A percentile compares a stretch with the other conserved stretches of the same genome.
These are phyloP conservation scores for Lynx canadensis DNA, from an alignment of 2,113 vertebrate genomes.

Conservation along the genomic window DNA sequence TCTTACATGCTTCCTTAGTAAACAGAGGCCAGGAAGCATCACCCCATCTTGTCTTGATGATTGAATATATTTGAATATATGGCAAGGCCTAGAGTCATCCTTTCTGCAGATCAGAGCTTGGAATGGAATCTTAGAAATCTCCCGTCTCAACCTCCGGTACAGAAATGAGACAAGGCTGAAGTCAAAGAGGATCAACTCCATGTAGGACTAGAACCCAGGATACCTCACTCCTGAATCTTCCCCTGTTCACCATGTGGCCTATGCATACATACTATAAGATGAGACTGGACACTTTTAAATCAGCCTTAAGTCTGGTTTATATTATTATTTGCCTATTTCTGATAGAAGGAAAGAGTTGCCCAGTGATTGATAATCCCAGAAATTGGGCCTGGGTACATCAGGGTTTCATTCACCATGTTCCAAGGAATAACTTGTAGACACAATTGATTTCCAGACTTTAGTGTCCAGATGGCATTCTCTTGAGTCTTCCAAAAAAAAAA, in stretches of 20 bases:
- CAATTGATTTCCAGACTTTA: not conserved
- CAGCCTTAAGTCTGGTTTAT: not conserved
- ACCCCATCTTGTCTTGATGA: not conserved
- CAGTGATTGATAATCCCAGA: not conserved
- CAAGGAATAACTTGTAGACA: not conserved
- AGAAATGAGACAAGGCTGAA: not conserved
- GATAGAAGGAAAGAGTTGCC: not conserved
- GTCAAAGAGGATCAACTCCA: not conserved
- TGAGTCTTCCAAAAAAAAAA: not conserved
- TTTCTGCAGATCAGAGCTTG: not conserved
- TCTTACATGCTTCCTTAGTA: not conserved
- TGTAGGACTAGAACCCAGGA: not conserved
- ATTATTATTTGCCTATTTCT: not conserved
- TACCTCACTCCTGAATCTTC: not conserved
- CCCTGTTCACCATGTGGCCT: conserved; percentile 46
- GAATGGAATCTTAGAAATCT: not conserved
- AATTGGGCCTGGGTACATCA: not conserved
- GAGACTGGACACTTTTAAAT: not conserved
- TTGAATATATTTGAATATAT: accelerated
- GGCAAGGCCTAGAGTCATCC: not conserved
- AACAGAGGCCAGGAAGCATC: not conserved
- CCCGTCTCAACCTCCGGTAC: not conserved
- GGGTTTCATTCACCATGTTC: not conserved
- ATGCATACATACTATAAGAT: not conserved
- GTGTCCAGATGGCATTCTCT: not conserved